Evolutionary conservation across 2,797 vertebrate species (phyloP).

Genomic region (Pempheris klunzingeri): DNA sequence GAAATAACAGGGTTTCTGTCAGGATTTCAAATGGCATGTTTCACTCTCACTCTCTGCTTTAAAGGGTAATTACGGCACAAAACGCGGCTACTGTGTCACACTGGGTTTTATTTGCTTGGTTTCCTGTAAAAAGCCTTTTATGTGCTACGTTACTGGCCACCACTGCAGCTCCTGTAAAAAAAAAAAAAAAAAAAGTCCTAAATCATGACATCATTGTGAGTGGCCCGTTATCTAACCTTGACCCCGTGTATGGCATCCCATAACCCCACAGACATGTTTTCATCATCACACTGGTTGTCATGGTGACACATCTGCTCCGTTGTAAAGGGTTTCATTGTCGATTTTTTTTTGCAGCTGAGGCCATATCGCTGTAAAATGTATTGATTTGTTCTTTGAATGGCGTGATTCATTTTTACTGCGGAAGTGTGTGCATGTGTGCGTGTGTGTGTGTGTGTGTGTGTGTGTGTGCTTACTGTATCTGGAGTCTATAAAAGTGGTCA

Average conservation of each 20-base stretch:
- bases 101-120: not conserved
- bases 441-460: conserved; percentile 33
- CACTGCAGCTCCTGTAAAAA: not conserved
- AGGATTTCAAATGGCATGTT: conserved; percentile 15
- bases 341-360: conserved; percentile 41
- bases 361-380: conserved; percentile 53
- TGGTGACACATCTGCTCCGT: conserved; percentile 85
- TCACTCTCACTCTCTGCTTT: conserved; percentile 6
- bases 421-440: conserved; percentile 37
- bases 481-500: conserved; percentile 56
- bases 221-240: conserved; percentile 67
- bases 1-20: conserved; percentile 38
- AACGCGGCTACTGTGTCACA: conserved; percentile 2
- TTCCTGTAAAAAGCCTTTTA: not conserved
- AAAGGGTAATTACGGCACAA: conserved; percentile 2
- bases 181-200: conserved; percentile 19
- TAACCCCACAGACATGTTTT: conserved; percentile 71
- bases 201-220: conserved; percentile 49
- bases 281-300: conserved; percentile 76
- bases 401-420: conserved; percentile 53
- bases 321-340: conserved; percentile 83
- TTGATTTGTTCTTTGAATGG: conserved; percentile 64
- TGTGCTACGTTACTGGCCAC: not conserved
- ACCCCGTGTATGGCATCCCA: conserved; percentile 61
- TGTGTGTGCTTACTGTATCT: conserved; percentile 41